phyloP scores from a whole-genome alignment of 2,113 vertebrate genomes.

The Alligator mississippiensis region DNA sequence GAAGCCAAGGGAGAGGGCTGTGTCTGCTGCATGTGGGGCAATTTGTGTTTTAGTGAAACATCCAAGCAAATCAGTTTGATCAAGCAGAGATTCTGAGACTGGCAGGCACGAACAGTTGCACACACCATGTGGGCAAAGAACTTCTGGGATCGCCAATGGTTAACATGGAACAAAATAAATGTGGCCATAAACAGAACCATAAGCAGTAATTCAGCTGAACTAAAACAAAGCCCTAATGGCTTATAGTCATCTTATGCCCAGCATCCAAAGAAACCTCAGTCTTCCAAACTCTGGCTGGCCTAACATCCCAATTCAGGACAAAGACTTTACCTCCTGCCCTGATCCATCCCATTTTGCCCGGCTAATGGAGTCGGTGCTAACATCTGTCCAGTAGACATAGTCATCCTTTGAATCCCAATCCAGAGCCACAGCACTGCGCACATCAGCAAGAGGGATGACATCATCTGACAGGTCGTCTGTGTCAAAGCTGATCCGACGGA shows the following conservation, averaged over 20 bases:
- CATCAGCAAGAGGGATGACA: constrained; percentile 96
- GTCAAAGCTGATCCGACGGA: constrained; percentile 99
- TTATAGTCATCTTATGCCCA: background rate
- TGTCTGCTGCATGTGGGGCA: background rate
- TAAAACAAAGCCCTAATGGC: background rate
- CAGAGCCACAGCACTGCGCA: constrained; percentile 97
- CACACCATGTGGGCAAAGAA: background rate
- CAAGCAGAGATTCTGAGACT: background rate
- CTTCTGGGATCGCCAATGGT: background rate
- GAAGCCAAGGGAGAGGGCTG: background rate
- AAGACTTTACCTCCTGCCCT: constrained; percentile 89
- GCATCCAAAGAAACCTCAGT: background rate
- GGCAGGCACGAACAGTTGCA: fast-evolving
- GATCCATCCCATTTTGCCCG: constrained; percentile 96
- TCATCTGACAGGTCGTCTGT: constrained; percentile 97
- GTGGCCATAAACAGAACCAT: background rate
- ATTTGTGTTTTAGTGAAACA: constrained; percentile 4
- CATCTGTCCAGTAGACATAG: constrained; percentile 97
- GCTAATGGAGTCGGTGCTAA: constrained; percentile 98
- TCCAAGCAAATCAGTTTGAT: background rate
- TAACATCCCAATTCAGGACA: background rate
- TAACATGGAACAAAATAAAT: background rate
- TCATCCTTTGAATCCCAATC: constrained; percentile 95
- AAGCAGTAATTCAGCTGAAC: background rate
- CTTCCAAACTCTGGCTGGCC: background rate